Evolutionary conservation across 1,140 invertebrate genomes (phyloP), one percentile per base, ranked within the genome.

Genomic region (Zaprionus davidi): DNA sequence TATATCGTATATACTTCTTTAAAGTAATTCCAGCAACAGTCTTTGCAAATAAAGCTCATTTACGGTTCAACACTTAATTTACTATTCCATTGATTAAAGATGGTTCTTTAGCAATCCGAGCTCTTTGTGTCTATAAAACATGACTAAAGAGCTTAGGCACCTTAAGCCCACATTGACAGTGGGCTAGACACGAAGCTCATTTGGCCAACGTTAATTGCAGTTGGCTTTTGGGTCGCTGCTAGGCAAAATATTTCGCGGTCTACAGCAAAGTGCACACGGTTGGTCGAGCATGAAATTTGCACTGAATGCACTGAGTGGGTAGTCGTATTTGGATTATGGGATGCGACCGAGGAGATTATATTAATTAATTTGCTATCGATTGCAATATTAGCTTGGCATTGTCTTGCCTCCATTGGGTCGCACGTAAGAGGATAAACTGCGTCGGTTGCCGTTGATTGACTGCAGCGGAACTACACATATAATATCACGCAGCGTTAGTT

Each of bases 361-460:
- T 84, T 88, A 81, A 90, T 88, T 88, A 90, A 88, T 90, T 88
- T 81, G 49, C 69, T 71, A 79, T 90, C 66, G 84, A 90, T 90
- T 84, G 74, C 49, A 60, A 60, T 64, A 68, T 81, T 78, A 81
- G 69, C 55, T 56, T 58, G 34, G 38, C 71, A 80, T 78, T 87
- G 84, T 83, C 73, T 87, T 63, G 66, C 24, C 60, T 74, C 58
- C 83, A 75, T 51, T 83, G 24, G 67, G 34, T 55, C 53, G 62
- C 56, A 53, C 55, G 56, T 79, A 71, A 76, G 79, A 73, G 79
- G 72, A 87, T 77, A 64, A 26, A 46, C 31, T 51, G 20, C 9
- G 11, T 12, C 12, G 17, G 17, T 12, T 12, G 20, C 7, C 11
- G 20, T 51, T 24, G 46, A 51, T 51, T 51, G 20, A 51, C 11